These are phyloP conservation scores for Triplophysa rosa DNA, from an alignment of 2,113 vertebrate species.

Conservation along the genomic window DNA sequence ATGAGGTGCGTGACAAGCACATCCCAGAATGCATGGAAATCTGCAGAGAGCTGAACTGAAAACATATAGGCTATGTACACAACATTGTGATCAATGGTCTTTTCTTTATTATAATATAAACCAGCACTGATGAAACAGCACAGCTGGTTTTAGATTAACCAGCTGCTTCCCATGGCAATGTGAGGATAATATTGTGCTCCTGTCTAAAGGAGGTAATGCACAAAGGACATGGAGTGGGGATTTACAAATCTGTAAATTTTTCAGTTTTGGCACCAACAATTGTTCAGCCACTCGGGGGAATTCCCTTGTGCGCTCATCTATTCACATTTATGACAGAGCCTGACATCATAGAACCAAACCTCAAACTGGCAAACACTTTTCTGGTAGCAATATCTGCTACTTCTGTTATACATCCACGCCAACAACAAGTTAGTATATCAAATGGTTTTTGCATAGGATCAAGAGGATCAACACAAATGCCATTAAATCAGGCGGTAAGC, in stretches of 20 bases:
- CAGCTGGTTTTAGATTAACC: background rate
- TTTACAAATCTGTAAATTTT: constrained; percentile 47
- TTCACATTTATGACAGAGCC: constrained; percentile 1
- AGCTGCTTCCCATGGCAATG: background rate
- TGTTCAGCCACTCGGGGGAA: constrained; percentile 35
- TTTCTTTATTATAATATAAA: background rate
- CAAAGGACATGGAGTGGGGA: constrained; percentile 22
- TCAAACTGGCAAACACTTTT: background rate
- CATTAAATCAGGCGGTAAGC: background rate
- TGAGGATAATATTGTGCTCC: background rate
- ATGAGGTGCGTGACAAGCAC: constrained; percentile 5
- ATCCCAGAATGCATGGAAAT: constrained; percentile 1
- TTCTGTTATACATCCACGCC: background rate
- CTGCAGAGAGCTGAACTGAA: background rate
- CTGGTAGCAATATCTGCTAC: constrained; percentile 14
- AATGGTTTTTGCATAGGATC: background rate
- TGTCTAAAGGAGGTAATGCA: background rate
- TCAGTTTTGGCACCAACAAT: no score
- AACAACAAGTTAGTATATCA: background rate
- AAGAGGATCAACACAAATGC: background rate
- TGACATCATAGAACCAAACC: constrained; percentile 2
- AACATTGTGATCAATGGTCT: background rate
- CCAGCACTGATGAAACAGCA: background rate
- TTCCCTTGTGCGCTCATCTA: constrained; percentile 31
- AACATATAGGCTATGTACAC: background rate